Evolutionary conservation across 2,113 vertebrate genomes (phyloP).

Genomic region (Strigops habroptila): DNA sequence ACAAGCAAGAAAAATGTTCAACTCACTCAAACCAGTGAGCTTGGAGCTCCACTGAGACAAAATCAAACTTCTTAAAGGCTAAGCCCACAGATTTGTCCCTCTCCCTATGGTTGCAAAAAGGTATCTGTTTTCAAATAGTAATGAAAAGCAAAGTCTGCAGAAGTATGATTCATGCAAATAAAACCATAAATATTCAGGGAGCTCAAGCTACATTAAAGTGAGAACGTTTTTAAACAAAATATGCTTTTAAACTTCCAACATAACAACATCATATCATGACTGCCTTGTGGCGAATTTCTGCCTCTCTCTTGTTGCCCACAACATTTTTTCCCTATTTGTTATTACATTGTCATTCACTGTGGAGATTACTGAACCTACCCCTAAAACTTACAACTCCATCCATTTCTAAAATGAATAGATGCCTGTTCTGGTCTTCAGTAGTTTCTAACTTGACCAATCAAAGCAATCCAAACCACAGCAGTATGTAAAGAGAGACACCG

Average conservation of each 20-base stretch:
- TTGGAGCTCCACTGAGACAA: background rate
- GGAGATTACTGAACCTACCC: background rate
- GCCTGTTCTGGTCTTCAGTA: background rate
- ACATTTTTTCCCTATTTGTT: background rate
- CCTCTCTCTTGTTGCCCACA: background rate
- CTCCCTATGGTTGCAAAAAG: background rate
- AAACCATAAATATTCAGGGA: background rate
- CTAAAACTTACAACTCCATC: background rate
- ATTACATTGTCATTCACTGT: background rate
- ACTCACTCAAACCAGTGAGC: background rate
- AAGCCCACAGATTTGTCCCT: background rate
- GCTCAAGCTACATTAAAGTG: background rate
- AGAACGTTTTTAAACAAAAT: background rate
- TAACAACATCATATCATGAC: background rate
- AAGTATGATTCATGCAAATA: background rate
- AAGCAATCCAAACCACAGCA: background rate
- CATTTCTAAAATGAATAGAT: background rate
- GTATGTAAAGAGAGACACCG: background rate
- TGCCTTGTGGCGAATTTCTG: background rate
- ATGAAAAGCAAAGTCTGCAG: background rate
- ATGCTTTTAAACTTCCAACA: background rate
- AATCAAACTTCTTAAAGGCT: background rate
- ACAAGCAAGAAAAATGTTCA: background rate
- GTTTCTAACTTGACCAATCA: background rate
- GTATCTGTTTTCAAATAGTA: background rate